Conservation (phyloP, 2,888 invertebrate genomes). For the Adelognathus sp. region DNA sequence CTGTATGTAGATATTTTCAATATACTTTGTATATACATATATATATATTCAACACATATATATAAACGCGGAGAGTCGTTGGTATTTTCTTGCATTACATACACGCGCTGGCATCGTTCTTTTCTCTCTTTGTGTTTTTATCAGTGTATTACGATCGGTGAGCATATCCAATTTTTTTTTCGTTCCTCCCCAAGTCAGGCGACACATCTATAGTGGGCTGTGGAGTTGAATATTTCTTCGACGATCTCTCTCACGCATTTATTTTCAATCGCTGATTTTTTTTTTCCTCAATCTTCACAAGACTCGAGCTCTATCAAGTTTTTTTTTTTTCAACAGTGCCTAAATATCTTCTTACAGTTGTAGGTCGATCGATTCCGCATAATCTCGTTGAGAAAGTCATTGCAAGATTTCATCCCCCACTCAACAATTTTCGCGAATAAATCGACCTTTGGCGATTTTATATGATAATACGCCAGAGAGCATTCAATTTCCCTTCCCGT, state of each 20-base stretch:
- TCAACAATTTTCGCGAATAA: conserved; percentile 3
- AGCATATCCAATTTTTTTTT: conserved; percentile 37
- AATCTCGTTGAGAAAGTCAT: conserved; percentile 39
- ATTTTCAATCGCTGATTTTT: no score
- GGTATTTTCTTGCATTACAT: conserved; percentile 45
- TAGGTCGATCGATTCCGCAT: conserved; percentile 48
- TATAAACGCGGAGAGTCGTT: conserved; percentile 71
- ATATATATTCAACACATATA: conserved; percentile 66
- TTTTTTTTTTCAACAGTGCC: conserved; percentile 53
- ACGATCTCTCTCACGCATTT: conserved; percentile 11
- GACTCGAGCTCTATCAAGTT: conserved; percentile 26
- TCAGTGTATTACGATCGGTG: conserved; percentile 48
- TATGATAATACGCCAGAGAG: conserved; percentile 29
- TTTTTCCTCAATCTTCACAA: background rate
- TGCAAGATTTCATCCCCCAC: conserved; percentile 37
- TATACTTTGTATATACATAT: conserved; percentile 64
- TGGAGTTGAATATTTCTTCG: conserved; percentile 33
- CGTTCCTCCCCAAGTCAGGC: conserved; percentile 32
- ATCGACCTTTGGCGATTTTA: background rate
- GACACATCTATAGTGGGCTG: conserved; percentile 44
- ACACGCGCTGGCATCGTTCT: background rate
- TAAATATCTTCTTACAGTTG: conserved; percentile 68
- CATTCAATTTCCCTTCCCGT: conserved; percentile 13
- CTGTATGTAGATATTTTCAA: conserved; percentile 64
- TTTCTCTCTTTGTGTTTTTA: conserved; percentile 51